phyloP scores from a whole-genome alignment of 2,888 invertebrate species.

The Hyposoter didymator region DNA sequence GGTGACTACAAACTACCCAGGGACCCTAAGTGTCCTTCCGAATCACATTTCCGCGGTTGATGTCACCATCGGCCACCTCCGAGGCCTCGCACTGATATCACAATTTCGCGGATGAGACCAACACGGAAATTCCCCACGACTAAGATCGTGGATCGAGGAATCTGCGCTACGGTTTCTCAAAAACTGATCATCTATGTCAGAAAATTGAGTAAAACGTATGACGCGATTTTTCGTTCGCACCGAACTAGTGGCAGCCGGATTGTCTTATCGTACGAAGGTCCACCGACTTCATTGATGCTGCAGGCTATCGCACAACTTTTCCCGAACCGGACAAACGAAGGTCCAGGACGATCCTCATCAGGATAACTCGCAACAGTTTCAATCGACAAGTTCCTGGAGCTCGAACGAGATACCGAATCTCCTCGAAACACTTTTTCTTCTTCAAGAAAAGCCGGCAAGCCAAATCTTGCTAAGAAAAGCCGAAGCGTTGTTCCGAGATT shows the following conservation, averaged over 20 bases:
- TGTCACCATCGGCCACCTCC: slow-evolving; percentile 76
- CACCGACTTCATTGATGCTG: background rate
- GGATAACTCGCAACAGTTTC: background rate
- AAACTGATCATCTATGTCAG: background rate
- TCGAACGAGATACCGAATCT: background rate
- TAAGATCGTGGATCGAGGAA: background rate
- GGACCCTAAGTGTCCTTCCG: slow-evolving; percentile 76
- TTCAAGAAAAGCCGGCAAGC: background rate
- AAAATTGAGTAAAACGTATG: background rate
- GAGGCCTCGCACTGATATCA: slow-evolving; percentile 68
- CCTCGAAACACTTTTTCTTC: background rate
- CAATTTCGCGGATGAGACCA: background rate
- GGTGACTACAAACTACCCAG: slow-evolving; percentile 83
- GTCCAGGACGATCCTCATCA: background rate
- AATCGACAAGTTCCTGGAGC: background rate
- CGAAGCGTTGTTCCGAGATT: background rate
- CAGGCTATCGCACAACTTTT: background rate
- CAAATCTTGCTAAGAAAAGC: background rate
- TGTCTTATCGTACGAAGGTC: background rate
- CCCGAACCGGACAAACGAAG: background rate
- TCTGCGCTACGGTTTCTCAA: background rate
- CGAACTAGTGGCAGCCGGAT: background rate
- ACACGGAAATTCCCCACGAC: background rate
- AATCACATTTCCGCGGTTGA: slow-evolving; percentile 82
- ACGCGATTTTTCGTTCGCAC: background rate